Conservation (phyloP, 2,888 invertebrate species). For the Elmis aenea region DNA sequence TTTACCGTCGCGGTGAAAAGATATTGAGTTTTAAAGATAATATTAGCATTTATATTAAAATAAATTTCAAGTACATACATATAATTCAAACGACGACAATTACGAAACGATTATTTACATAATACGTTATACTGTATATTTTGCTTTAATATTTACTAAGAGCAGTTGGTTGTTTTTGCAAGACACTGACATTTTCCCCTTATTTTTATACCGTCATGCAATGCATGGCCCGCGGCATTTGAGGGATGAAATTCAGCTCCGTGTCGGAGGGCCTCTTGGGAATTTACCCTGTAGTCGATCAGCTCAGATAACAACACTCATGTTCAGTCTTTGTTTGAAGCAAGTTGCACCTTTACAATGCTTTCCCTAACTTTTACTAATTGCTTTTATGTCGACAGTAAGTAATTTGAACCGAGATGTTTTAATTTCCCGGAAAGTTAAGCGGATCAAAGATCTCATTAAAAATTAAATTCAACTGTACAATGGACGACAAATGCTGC, state of each 20-base stretch:
- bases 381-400: conserved; percentile 38
- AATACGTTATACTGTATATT: no score
- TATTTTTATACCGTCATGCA: conserved; percentile 19
- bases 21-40: no score
- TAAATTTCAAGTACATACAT: conserved; percentile 11
- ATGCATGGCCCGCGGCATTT: conserved; percentile 23
- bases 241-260: conserved; percentile 28
- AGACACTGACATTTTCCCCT: conserved; percentile 21
- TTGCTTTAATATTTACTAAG: no score
- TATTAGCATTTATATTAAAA: no score
- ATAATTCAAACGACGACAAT: conserved; percentile 3
- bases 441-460: no score
- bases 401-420: no score
- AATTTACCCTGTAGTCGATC: conserved; percentile 36
- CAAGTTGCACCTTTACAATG: conserved; percentile 32
- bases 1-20: no score
- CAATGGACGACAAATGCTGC: no score
- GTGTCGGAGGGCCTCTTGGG: conserved; percentile 29
- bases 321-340: conserved; percentile 38
- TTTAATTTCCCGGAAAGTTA: no score
- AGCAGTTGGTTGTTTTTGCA: conserved; percentile 25
- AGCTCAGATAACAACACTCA: conserved; percentile 41
- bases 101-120: no score
- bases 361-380: conserved; percentile 35
- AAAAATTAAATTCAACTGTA: no score